phyloP scores from a whole-genome alignment of 2,888 invertebrate species.

The Mycalesis mineus region DNA sequence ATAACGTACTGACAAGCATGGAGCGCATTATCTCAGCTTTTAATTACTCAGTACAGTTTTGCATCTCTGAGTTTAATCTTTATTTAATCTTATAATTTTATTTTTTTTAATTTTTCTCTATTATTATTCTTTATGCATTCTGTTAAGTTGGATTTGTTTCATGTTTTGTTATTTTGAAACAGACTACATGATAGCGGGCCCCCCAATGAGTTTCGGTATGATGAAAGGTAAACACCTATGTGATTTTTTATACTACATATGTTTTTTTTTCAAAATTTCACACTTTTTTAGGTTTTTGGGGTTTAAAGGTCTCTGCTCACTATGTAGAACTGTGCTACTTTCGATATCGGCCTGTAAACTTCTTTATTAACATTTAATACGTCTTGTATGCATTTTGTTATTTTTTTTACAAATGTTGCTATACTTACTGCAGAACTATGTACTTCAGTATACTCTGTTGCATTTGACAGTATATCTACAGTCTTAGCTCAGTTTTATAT shows the following conservation, averaged over 20 bases:
- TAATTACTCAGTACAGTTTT: constrained; percentile 36
- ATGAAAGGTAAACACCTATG: constrained; percentile 85
- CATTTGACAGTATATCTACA: constrained; percentile 1
- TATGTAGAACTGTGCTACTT: constrained; percentile 8
- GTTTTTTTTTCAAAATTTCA: constrained; percentile 62
- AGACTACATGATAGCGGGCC: constrained; percentile 86
- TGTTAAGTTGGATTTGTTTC: constrained; percentile 84
- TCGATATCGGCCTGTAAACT: not conserved
- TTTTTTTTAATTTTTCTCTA: constrained; percentile 39
- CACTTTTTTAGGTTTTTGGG: constrained; percentile 56
- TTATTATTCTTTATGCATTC: constrained; percentile 61
- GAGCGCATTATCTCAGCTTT: constrained; percentile 62
- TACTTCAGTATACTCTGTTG: not conserved
- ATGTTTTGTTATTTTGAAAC: constrained; percentile 83
- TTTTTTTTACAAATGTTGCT: not conserved
- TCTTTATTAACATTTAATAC: not conserved
- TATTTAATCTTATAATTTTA: constrained; percentile 30
- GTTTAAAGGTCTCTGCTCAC: constrained; percentile 17
- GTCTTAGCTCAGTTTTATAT: constrained; percentile 5
- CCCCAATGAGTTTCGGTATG: constrained; percentile 91
- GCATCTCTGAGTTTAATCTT: constrained; percentile 54
- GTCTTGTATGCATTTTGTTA: constrained; percentile 1
- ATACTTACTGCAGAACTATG: not conserved
- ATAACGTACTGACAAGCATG: constrained; percentile 54
- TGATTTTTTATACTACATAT: constrained; percentile 49